Evolutionary conservation across 2,113 vertebrate genomes (phyloP).

Genomic region (Petromus typicus): DNA sequence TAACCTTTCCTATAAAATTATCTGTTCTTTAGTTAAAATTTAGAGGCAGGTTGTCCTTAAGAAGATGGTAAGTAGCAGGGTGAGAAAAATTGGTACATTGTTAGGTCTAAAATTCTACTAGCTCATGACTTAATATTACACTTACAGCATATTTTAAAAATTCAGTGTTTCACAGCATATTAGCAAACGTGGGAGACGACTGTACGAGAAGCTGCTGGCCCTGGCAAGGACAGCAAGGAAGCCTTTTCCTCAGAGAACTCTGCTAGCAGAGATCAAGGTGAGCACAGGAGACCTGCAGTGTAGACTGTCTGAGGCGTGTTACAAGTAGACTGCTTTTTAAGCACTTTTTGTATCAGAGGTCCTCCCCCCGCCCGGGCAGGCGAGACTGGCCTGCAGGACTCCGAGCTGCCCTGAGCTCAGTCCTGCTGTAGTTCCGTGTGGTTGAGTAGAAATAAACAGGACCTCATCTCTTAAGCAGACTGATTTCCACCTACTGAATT

Average conservation of each 20-base stretch:
- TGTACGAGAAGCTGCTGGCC: background rate
- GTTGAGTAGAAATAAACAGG: too few relatives aligned
- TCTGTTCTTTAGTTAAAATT: background rate
- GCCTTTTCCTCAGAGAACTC: background rate
- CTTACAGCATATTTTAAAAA: background rate
- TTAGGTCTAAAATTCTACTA: background rate
- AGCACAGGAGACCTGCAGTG: too few relatives aligned
- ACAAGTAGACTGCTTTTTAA: background rate
- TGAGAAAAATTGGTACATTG: background rate
- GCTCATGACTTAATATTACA: background rate
- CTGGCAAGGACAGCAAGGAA: background rate
- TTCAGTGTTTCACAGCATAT: background rate
- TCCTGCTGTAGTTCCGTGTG: too few relatives aligned
- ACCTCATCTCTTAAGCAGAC: slow-evolving; percentile 2
- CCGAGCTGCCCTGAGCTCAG: background rate
- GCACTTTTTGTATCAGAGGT: background rate
- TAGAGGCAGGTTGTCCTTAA: background rate
- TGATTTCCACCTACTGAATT: background rate
- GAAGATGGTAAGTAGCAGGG: background rate
- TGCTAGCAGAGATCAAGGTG: background rate
- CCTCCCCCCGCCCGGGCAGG: background rate
- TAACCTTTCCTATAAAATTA: background rate
- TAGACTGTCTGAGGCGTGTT: background rate
- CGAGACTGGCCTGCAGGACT: too few relatives aligned
- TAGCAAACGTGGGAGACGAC: background rate